phyloP scores from a whole-genome alignment of 2,113 vertebrate genomes.

The Actenoides lindsayi region DNA sequence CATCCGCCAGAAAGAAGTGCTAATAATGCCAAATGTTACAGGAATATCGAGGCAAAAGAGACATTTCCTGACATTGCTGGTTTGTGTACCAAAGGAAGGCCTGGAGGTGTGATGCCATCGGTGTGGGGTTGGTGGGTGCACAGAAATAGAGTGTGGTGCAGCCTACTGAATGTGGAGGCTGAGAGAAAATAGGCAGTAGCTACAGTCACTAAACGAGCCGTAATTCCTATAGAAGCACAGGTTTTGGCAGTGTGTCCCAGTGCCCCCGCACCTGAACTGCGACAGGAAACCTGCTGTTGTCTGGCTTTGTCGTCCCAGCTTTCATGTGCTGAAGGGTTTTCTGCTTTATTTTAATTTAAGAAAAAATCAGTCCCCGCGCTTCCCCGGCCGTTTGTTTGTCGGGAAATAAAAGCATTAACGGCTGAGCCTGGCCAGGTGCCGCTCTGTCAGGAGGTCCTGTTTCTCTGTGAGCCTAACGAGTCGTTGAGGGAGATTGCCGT shows the following conservation, averaged over 20 bases:
- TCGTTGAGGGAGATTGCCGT: conserved; percentile 10
- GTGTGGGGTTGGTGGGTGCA: neutral
- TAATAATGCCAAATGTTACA: neutral
- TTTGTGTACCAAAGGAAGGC: neutral
- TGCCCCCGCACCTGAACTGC: neutral
- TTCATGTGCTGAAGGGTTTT: neutral
- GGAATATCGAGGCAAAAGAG: neutral
- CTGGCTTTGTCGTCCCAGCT: neutral
- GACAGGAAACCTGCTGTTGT: neutral
- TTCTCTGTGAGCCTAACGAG: conserved; percentile 24
- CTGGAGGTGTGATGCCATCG: neutral
- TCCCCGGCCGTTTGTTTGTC: neutral
- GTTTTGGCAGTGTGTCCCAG: neutral
- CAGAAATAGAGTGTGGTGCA: neutral
- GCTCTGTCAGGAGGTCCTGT: neutral
- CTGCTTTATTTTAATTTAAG: neutral
- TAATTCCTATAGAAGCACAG: neutral
- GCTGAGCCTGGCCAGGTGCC: conserved; percentile 18
- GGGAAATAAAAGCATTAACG: neutral
- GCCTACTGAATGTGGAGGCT: neutral
- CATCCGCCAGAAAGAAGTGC: neutral
- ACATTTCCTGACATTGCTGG: neutral
- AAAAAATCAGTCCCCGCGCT: neutral
- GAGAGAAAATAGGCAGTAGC: neutral
- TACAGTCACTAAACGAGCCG: neutral